A percentile compares a stretch with the other conserved stretches of the same genome.
phyloP scores from a whole-genome alignment of 2,888 invertebrate genomes.

The Teleogryllus oceanicus region DNA sequence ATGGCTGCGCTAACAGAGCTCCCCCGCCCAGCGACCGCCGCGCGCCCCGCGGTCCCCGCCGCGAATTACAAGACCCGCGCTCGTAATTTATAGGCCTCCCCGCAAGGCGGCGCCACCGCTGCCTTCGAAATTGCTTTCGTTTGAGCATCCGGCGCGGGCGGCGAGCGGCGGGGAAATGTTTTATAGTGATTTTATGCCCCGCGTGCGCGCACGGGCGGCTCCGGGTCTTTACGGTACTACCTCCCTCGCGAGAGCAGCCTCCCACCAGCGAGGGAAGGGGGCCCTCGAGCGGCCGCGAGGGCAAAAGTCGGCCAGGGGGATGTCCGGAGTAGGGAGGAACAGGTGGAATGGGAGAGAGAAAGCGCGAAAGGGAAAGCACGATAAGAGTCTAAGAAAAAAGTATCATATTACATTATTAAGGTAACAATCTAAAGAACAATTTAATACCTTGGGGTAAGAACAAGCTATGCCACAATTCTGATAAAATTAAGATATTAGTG shows the following conservation, averaged over 20 bases:
- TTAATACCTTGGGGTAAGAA: too few species aligned
- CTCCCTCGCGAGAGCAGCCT: background rate
- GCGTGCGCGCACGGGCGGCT: background rate
- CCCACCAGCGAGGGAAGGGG: background rate
- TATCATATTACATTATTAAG: too few species aligned
- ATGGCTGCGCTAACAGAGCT: background rate
- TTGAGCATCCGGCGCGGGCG: background rate
- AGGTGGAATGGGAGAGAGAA: too few species aligned
- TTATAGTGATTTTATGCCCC: constrained; percentile 1
- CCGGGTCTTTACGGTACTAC: background rate
- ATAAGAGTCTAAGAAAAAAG: too few species aligned
- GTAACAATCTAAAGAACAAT: too few species aligned
- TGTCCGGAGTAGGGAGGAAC: too few species aligned
- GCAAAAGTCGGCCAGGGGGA: too few species aligned
- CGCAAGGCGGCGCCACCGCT: background rate
- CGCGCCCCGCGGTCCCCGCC: background rate
- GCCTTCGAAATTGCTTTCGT: background rate
- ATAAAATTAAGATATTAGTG: too few species aligned
- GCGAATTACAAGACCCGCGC: background rate
- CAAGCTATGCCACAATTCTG: too few species aligned
- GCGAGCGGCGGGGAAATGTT: background rate
- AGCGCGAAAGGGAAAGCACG: too few species aligned
- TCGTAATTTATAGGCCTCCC: constrained; percentile 1
- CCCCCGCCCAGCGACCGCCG: background rate
- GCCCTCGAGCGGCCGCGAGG: too few species aligned